Percentiles rank a stretch among this genome's conserved stretches.
phyloP scores from a whole-genome alignment of 2,888 invertebrate genomes.

The Itoplectis maculator region DNA sequence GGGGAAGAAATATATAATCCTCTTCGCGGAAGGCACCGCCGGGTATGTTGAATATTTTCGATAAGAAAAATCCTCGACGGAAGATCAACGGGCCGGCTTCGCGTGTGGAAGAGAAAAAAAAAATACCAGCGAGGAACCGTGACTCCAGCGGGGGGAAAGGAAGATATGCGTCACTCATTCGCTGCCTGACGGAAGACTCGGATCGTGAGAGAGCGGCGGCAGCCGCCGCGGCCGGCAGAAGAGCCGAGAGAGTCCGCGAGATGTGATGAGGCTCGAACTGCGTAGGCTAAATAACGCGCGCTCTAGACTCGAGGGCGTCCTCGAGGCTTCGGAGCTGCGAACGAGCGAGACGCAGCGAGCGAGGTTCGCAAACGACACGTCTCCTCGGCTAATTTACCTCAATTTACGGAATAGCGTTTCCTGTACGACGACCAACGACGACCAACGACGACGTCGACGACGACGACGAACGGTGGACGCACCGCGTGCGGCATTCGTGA shows the following conservation, averaged over 20 bases:
- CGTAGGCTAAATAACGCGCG: slow-evolving; percentile 77
- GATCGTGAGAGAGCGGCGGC: slow-evolving; percentile 48
- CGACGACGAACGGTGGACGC: slow-evolving; percentile 30
- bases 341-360: slow-evolving; percentile 35
- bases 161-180: slow-evolving; percentile 74
- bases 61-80: slow-evolving; percentile 47
- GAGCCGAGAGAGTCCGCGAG: slow-evolving; percentile 39
- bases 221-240: slow-evolving; percentile 24
- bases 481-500: slow-evolving; percentile 32
- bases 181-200: slow-evolving; percentile 54
- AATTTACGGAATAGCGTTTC: slow-evolving; percentile 83
- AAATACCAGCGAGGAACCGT: not conserved
- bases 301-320: slow-evolving; percentile 60
- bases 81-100: slow-evolving; percentile 47
- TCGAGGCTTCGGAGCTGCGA: slow-evolving; percentile 36
- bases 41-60: slow-evolving; percentile 57
- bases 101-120: slow-evolving; percentile 14
- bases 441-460: no score
- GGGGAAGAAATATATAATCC: slow-evolving; percentile 25
- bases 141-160: slow-evolving; percentile 24
- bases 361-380: slow-evolving; percentile 59
- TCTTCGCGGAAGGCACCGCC: slow-evolving; percentile 47
- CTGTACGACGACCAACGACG: slow-evolving; percentile 69
- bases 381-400: slow-evolving; percentile 78
- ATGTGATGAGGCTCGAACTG: slow-evolving; percentile 73